Evolutionary conservation across 2,113 vertebrate species (phyloP).

Genomic region (Nothobranchius kuhntae): DNA sequence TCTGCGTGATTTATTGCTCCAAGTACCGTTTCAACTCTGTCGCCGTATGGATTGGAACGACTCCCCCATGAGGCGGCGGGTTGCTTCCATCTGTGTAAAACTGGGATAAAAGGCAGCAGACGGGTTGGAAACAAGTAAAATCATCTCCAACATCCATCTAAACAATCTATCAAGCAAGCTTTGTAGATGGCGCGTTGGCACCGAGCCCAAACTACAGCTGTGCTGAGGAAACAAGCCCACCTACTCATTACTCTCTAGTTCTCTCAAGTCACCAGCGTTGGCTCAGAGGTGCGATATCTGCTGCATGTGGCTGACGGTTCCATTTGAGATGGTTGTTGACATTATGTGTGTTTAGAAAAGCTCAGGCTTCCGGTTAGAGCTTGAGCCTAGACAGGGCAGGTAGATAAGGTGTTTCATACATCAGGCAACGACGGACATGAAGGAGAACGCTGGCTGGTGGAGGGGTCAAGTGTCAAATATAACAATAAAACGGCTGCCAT

Average conservation of each 20-base stretch:
- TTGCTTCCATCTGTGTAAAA: conserved; percentile 48
- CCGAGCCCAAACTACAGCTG: conserved; percentile 47
- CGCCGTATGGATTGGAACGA: conserved; percentile 11
- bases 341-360: background rate
- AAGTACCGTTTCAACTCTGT: conserved; percentile 19
- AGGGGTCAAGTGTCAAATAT: conserved; percentile 21
- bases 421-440: conserved; percentile 42
- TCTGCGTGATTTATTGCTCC: conserved; percentile 37
- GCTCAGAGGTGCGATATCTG: background rate
- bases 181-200: conserved; percentile 17
- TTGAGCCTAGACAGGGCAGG: conserved; percentile 18
- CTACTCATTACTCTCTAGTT: conserved; percentile 26
- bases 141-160: conserved; percentile 29
- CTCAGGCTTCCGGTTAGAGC: conserved; percentile 36
- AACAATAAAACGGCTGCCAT: conserved; percentile 39
- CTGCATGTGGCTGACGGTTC: conserved; percentile 33
- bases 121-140: conserved; percentile 45
- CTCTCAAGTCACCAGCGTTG: conserved; percentile 1
- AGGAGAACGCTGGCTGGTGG: background rate
- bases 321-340: conserved; percentile 40
- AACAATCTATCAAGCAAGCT: conserved; percentile 41
- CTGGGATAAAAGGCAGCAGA: conserved; percentile 50
- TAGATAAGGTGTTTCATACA: conserved; percentile 46
- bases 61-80: conserved; percentile 33
- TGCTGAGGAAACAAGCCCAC: conserved; percentile 1